Evolutionary conservation across 2,888 invertebrate species (phyloP), one percentile per base, ranked within the genome.

Genomic region (Eueremaeus valkanovi): DNA sequence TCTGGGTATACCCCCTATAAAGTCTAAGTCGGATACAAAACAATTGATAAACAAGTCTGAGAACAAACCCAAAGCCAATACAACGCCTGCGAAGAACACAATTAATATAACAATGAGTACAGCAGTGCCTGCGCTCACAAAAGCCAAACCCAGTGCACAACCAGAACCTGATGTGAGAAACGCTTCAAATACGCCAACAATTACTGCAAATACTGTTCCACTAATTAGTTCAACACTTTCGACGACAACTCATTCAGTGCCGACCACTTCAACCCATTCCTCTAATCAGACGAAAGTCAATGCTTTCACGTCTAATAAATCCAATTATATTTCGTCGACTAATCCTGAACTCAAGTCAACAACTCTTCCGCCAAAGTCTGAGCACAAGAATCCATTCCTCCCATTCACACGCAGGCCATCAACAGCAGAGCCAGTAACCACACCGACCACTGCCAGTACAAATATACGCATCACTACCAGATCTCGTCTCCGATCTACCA

Each of bases 91-190:
- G 9, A 55, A 1, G 55, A 55, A 21, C 21, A 55, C 24, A 27
- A 55, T 27, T 8, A 55, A 21, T 55, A 61, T 18, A 31, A 61
- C 31, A 5, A 61, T 61, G 21, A 66, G 18, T 21, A 16, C 40
- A 66, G 36, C 66, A 66, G 36, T 36, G 66, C 66, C 66, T 66
- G n/a, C 66, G n/a, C 5, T 66, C 1, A n/a, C n/a, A n/a, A 66
- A 66, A 36, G 21, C 21, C 21, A 33, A 6, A 2, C 36, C 21
- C 33, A 66, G 16, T 33, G 21, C 66, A 21, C 33, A 66, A 31
- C 8, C 31, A 36, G 40, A 66, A 6, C 21, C 18, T 21, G n/a
- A 36, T 3, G 36, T 66, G 40, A n/a, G 36, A 66, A 66, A 66
- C 40, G 40, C 33, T 36, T 66, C 61, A 31, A 31, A 29, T 27